A percentile compares a stretch with the other conserved stretches of the same genome.
Conservation (phyloP, 2,797 vertebrate genomes). For the Coilia nasus region DNA sequence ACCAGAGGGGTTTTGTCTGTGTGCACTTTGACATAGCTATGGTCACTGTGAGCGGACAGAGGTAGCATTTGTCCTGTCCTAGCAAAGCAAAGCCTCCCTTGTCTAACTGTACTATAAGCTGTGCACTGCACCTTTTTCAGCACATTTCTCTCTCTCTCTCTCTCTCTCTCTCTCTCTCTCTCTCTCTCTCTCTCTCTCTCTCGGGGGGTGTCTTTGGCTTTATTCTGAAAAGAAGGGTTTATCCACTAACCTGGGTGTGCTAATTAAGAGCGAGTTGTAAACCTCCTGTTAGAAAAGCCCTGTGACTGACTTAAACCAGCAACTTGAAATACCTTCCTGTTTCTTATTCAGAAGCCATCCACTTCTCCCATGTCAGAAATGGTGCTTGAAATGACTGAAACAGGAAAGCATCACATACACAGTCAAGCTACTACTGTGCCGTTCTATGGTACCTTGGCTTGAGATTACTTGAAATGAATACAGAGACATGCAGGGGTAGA, state of each 20-base stretch:
- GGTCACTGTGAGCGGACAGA: not conserved
- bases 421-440: not conserved
- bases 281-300: too few relatives aligned
- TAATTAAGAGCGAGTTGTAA: too few relatives aligned
- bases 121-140: not conserved
- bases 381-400: not conserved
- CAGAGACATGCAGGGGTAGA: not conserved
- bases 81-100: constrained; percentile 12
- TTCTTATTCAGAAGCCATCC: not conserved
- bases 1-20: not conserved
- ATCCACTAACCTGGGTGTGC: too few relatives aligned
- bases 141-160: not conserved
- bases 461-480: not conserved
- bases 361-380: not conserved
- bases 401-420: not conserved
- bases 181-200: not conserved
- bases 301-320: too few relatives aligned
- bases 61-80: not conserved
- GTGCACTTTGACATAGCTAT: not conserved
- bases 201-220: not conserved
- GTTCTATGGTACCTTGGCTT: not conserved
- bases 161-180: not conserved
- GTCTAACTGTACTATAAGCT: not conserved
- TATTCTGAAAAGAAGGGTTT: too few relatives aligned
- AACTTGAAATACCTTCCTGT: too few relatives aligned